These are phyloP conservation scores for Bombyx mandarina DNA, from an alignment of 1,140 invertebrate species.

Conservation along the genomic window DNA sequence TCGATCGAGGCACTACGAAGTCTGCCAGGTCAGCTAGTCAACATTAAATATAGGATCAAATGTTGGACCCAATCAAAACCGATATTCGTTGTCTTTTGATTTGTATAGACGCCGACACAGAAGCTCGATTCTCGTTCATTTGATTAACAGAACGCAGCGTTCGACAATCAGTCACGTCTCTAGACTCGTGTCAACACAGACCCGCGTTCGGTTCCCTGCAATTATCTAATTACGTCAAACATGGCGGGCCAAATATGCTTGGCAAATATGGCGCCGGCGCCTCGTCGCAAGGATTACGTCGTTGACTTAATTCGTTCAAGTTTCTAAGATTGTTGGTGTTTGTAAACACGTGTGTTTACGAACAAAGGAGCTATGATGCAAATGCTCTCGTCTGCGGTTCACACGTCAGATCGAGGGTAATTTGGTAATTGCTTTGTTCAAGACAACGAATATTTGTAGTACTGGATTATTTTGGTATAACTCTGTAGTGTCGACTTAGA, in stretches of 20 bases:
- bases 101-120: not conserved
- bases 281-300: constrained; percentile 36
- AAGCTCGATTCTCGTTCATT: constrained; percentile 1
- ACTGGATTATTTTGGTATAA: too few relatives aligned
- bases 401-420: too few relatives aligned
- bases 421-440: too few relatives aligned
- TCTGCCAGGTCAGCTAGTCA: too few relatives aligned
- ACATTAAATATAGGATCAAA: too few relatives aligned
- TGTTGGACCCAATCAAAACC: too few relatives aligned
- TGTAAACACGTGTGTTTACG: not conserved
- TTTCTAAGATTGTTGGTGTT: constrained; percentile 26
- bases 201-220: constrained; percentile 38
- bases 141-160: constrained; percentile 4
- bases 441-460: too few relatives aligned
- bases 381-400: constrained; percentile 9
- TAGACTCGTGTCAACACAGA: constrained; percentile 27
- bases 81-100: too few relatives aligned
- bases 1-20: too few relatives aligned
- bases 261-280: constrained; percentile 30
- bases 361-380: constrained; percentile 25
- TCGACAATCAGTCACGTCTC: constrained; percentile 5
- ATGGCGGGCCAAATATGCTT: constrained; percentile 34
- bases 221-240: constrained; percentile 53
- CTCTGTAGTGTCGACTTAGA: too few relatives aligned
- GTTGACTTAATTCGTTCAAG: constrained; percentile 53